These are phyloP conservation scores for Holothuria glaberrima DNA, from an alignment of 35 echinoderm and acorn worm genomes.

Conservation along the genomic window DNA sequence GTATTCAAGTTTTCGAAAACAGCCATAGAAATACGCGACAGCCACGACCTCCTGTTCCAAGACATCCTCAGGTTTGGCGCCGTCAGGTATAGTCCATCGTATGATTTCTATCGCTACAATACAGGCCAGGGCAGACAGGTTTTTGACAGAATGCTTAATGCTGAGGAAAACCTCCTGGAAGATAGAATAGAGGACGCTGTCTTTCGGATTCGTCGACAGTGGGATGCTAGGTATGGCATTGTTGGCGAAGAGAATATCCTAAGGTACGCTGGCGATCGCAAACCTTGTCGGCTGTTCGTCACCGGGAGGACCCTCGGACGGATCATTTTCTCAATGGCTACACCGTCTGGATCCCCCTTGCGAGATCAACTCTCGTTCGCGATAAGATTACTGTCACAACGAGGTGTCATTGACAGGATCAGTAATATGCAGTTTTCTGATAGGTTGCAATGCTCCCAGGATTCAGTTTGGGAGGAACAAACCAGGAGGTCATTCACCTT, in stretches of 20 bases:
- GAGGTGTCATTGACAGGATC: slow-evolving; percentile 62
- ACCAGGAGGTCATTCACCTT: slow-evolving; percentile 77
- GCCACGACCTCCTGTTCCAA: slow-evolving; percentile 61
- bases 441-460: slow-evolving; percentile 44
- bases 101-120: slow-evolving; percentile 65
- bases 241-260: slow-evolving; percentile 76
- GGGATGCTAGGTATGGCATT: slow-evolving; percentile 83
- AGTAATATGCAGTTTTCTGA: slow-evolving; percentile 37
- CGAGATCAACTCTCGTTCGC: slow-evolving; percentile 82
- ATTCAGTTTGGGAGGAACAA: slow-evolving; percentile 73
- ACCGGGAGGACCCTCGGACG: slow-evolving; percentile 63
- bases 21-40: slow-evolving; percentile 35
- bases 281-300: slow-evolving; percentile 74
- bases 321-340: slow-evolving; percentile 70
- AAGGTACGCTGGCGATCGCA: slow-evolving; percentile 56
- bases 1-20: slow-evolving; percentile 76
- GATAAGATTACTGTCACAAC: slow-evolving; percentile 56
- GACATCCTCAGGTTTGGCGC: slow-evolving; percentile 75
- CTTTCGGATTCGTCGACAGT: slow-evolving; percentile 64
- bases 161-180: slow-evolving; percentile 67
- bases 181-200: slow-evolving; percentile 65
- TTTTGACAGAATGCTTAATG: slow-evolving; percentile 63
- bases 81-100: slow-evolving; percentile 74
- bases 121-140: slow-evolving; percentile 42
- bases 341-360: slow-evolving; percentile 86